Evolutionary conservation across 1,140 invertebrate species (phyloP).

Genomic region (Meloidogyne hapla): DNA sequence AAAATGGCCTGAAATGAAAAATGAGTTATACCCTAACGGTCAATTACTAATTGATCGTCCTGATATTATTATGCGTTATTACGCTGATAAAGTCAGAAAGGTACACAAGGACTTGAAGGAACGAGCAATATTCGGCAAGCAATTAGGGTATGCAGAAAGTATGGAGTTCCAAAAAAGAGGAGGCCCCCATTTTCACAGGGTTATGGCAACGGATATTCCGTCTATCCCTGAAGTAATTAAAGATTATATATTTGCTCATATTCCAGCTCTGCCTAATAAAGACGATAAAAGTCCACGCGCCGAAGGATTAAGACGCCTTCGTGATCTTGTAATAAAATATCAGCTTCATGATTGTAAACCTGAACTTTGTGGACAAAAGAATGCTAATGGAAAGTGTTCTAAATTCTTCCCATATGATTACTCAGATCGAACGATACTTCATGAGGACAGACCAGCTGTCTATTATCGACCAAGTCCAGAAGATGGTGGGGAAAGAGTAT

Average conservation of each 20-base stretch:
- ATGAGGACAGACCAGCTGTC: too few relatives aligned
- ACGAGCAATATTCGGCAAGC: background rate
- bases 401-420: too few relatives aligned
- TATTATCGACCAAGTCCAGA: slow-evolving; percentile 13
- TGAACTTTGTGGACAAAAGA: too few relatives aligned
- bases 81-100: background rate
- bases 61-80: background rate
- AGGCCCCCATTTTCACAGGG: background rate
- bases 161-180: slow-evolving; percentile 19
- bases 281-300: too few relatives aligned
- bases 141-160: background rate
- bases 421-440: too few relatives aligned
- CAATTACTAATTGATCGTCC: background rate
- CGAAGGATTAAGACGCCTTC: too few relatives aligned
- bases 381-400: too few relatives aligned
- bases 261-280: too few relatives aligned
- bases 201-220: background rate
- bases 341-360: too few relatives aligned
- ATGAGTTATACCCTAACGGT: background rate
- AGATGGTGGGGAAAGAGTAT: background rate
- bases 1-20: background rate
- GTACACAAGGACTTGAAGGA: background rate
- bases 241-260: too few relatives aligned
- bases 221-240: too few relatives aligned
- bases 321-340: too few relatives aligned